phyloP scores from a whole-genome alignment of 2,888 invertebrate species.

The Gisinianus flammeolus region DNA sequence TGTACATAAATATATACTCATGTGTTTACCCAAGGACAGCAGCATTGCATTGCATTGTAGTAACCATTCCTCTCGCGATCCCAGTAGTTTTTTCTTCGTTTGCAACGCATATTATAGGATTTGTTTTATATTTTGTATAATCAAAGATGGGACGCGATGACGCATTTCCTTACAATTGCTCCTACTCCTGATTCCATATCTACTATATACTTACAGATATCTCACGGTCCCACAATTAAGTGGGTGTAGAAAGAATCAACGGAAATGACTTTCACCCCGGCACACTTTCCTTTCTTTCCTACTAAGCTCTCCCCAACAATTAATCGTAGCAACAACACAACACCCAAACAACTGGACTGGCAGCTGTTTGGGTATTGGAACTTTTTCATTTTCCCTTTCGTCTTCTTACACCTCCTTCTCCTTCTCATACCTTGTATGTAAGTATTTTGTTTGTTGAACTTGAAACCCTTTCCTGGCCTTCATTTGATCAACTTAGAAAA shows the following conservation, averaged over 20 bases:
- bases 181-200: too few species aligned
- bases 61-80: too few species aligned
- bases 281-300: neutral
- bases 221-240: neutral
- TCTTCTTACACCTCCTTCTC: neutral
- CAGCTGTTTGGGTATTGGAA: neutral
- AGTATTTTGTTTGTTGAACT: too few species aligned
- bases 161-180: constrained; percentile 4
- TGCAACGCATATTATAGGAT: too few species aligned
- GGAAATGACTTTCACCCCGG: neutral
- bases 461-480: too few species aligned
- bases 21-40: too few species aligned
- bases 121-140: too few species aligned
- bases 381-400: neutral
- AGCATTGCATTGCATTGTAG: too few species aligned
- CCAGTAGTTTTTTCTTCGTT: too few species aligned
- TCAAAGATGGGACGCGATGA: neutral
- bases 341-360: neutral
- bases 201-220: neutral
- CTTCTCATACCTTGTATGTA: too few species aligned
- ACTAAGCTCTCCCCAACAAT: neutral
- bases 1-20: too few species aligned
- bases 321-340: neutral
- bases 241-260: neutral
- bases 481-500: too few species aligned